These are phyloP conservation scores for Apodemus sylvaticus DNA, from an alignment of 2,113 vertebrate genomes.

Conservation along the genomic window DNA sequence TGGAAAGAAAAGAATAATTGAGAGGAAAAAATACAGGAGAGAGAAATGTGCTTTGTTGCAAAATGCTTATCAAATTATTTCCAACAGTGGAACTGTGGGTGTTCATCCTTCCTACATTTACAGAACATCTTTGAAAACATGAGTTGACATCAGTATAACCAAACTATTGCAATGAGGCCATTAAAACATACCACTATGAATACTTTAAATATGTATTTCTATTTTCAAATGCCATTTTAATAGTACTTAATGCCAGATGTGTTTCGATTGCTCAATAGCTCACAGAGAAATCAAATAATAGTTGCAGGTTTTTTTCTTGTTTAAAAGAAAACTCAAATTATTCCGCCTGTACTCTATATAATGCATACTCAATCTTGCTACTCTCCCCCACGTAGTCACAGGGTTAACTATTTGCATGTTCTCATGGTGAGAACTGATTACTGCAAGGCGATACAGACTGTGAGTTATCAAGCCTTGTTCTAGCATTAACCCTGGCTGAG, in stretches of 20 bases:
- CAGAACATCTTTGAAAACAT: not conserved
- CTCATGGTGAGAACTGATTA: not conserved
- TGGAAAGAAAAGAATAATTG: not conserved
- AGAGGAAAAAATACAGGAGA: not conserved
- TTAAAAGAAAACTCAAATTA: not conserved
- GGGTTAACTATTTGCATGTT: not conserved
- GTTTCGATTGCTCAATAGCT: not conserved
- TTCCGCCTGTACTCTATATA: not conserved
- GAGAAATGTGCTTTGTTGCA: not conserved
- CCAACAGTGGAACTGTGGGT: not conserved
- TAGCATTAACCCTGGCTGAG: not conserved
- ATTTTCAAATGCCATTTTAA: constrained; percentile 23
- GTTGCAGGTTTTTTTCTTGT: not conserved
- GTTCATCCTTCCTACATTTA: not conserved
- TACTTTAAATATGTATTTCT: constrained; percentile 12
- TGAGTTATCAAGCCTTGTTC: not conserved
- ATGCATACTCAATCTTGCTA: not conserved
- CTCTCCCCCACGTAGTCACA: not conserved
- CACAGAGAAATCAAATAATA: constrained; percentile 2
- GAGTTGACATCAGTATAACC: not conserved
- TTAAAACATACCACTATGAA: not conserved
- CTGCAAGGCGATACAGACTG: not conserved
- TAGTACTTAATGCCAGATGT: not conserved
- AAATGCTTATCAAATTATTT: constrained; percentile 18
- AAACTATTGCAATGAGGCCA: not conserved